A percentile compares a stretch with the other conserved stretches of the same genome.
Conservation (phyloP, 2,113 vertebrate species). For the Microcebus tavaratra region DNA sequence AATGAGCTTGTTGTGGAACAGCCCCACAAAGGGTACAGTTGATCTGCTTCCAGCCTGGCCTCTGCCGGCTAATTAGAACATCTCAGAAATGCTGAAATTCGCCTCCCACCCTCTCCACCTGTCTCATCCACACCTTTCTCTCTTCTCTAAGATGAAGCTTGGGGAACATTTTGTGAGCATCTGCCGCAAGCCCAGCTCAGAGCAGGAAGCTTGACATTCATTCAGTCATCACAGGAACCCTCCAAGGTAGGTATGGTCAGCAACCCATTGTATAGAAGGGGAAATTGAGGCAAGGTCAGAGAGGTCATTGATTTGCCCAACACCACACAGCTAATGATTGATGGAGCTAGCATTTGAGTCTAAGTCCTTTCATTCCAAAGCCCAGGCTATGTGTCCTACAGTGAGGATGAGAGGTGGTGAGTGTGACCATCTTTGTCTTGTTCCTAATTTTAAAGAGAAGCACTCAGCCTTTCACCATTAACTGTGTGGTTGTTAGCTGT, state of each 20-base stretch:
- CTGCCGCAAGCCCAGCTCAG: background rate
- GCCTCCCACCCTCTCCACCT: background rate
- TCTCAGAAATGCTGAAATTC: constrained; percentile 4
- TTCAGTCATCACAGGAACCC: background rate
- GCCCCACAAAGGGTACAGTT: background rate
- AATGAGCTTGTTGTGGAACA: background rate
- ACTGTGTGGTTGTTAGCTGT: background rate
- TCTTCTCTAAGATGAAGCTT: background rate
- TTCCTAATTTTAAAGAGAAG: background rate
- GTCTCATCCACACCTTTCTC: background rate
- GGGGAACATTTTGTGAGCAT: background rate
- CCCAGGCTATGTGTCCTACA: background rate
- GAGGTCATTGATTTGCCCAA: background rate
- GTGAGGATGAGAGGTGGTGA: background rate
- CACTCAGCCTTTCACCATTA: background rate
- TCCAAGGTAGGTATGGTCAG: background rate
- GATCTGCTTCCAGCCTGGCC: background rate
- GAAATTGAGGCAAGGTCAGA: background rate
- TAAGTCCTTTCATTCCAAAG: background rate
- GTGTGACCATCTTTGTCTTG: background rate
- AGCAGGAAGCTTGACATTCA: background rate
- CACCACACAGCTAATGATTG: background rate
- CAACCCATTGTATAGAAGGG: background rate
- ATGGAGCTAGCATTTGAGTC: background rate
- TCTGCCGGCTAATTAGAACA: constrained; percentile 32